A percentile compares a stretch with the other conserved stretches of the same genome.
Evolutionary conservation across 2,113 vertebrate species (phyloP).

Genomic region (Canis aureus): DNA sequence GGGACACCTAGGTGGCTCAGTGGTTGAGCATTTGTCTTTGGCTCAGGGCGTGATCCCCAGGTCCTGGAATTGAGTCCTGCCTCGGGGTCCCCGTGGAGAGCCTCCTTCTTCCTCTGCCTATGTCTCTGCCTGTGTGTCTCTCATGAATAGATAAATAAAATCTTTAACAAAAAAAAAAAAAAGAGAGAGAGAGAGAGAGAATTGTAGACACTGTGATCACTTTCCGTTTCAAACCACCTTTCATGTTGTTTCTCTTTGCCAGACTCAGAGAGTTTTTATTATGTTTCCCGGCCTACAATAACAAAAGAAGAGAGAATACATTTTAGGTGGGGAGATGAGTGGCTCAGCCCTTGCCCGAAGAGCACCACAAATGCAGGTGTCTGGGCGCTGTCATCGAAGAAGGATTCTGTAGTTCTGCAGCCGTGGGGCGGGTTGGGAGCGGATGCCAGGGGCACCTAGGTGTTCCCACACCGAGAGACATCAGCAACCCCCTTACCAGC

Average conservation of each 20-base stretch:
- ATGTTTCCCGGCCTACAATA: neutral
- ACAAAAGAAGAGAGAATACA: slow-evolving; percentile 56
- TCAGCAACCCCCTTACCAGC: neutral
- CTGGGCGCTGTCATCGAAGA: neutral
- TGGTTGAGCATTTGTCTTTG: too few species aligned
- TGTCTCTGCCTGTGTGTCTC: too few species aligned
- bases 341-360: neutral
- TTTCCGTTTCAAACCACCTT: neutral
- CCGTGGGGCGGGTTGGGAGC: fast-evolving
- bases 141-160: too few species aligned
- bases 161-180: too few species aligned
- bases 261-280: slow-evolving; percentile 14
- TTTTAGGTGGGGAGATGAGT: slow-evolving; percentile 44
- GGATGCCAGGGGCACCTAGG: neutral
- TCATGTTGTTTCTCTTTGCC: slow-evolving; percentile 36
- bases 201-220: slow-evolving; percentile 43
- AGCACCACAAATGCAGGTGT: fast-evolving
- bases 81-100: too few species aligned
- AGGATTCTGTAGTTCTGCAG: neutral
- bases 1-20: too few species aligned
- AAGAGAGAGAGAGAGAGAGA: neutral
- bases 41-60: too few species aligned
- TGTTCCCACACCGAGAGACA: neutral
- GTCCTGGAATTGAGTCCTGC: too few species aligned
- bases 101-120: too few species aligned